A percentile compares a stretch with the other conserved stretches of the same genome.
Conservation (phyloP, 2,888 invertebrate genomes). For the Epistrophe grossulariae region DNA sequence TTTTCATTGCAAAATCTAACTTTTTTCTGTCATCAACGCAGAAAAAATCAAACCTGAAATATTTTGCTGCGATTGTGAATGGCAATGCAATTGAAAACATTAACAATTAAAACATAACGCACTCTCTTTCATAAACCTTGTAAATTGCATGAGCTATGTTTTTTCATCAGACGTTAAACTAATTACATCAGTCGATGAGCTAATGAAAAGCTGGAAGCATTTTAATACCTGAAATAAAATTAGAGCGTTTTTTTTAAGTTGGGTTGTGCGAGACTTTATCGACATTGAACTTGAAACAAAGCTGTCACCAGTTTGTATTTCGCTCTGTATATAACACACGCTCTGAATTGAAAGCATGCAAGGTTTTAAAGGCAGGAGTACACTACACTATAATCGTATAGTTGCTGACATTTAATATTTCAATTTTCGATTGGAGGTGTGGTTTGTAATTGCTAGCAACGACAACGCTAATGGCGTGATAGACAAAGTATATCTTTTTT, state of each 20-base stretch:
- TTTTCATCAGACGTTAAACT: not conserved
- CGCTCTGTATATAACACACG: not conserved
- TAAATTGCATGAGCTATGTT: not conserved
- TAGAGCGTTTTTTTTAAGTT: not conserved
- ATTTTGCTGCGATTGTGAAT: not conserved
- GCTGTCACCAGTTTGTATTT: not conserved
- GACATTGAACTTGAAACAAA: constrained; percentile 32
- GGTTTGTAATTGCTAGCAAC: not conserved
- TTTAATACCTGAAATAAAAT: not conserved
- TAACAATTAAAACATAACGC: not conserved
- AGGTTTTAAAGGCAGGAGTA: not conserved
- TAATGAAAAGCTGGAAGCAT: not conserved
- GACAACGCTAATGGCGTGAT: not conserved
- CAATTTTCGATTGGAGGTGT: constrained; percentile 9
- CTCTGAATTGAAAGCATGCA: not conserved
- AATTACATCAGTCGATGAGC: constrained; percentile 8
- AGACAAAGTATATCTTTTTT: no score
- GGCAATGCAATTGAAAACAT: not conserved
- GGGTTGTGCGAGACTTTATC: not conserved
- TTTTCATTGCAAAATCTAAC: constrained; percentile 1
- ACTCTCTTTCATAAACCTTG: constrained; percentile 18
- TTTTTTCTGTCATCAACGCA: not conserved
- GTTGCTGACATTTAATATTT: not conserved
- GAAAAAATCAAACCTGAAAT: not conserved
- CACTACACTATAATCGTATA: not conserved